Base-by-base conservation (phyloP, 2,888 invertebrate genomes). In the Marronus borbonicus region DNA sequence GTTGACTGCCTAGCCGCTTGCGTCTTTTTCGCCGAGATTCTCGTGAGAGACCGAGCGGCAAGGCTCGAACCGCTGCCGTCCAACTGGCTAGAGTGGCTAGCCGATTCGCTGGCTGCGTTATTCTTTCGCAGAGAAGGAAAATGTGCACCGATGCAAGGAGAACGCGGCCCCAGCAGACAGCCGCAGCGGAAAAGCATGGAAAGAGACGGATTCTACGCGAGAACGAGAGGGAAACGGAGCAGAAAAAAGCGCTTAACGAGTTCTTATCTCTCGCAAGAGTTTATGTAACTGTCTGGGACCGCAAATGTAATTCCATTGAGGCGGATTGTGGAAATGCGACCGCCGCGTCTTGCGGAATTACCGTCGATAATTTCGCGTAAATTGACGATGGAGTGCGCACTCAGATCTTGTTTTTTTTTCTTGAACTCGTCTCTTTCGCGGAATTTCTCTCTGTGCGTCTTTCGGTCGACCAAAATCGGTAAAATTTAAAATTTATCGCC, bases 271-370 rank as follows among this genome's bases (percentile, higher is more conserved):
- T 20, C 55, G 55, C 44, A 44, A 44, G 44, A 20, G 55, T 55
- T 55, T 55, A 55, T 55, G 55, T 55, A 55, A 55, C 55, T 55
- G 55, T 55, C 55, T 55, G 55, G 17, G 55, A 55, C 55, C 55
- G 55, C 55, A n/a, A 55, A 20, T n/a, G 17, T 55, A n/a, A 55
- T 55, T 55, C 17, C 55, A 55, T 55, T 55, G 1, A 55, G 17
- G 55, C 55, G 44, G 44, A 44, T 44, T 55, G 55, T 55, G 55
- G 55, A 55, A 55, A 17, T 55, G n/a, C 55, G 55, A 55, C 7
- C n/a, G 55, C n/a, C 55, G 44, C 44, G 44, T 44, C 44, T 44
- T 44, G 44, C 44, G 44, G 44, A 44, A 44, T 44, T 44, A 44
- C 44, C 44, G 44, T 8, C 44, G 44, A 44, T 8, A 44, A 44